Conservation (phyloP, 2,888 invertebrate genomes). For the Amphipoea oculea region DNA sequence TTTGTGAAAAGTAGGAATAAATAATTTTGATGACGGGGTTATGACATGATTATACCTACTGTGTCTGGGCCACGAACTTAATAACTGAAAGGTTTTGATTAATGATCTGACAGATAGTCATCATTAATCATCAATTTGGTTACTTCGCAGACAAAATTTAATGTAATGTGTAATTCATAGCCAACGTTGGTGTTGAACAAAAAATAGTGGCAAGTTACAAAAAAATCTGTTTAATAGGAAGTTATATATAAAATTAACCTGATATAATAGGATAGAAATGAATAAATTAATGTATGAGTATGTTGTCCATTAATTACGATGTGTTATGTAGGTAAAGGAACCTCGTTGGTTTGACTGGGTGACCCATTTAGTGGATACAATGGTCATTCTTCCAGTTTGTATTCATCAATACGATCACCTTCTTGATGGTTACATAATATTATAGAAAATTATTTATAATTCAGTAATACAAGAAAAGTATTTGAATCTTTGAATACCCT, state of each 20-base stretch:
- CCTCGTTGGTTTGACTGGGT: neutral
- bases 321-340: conserved; percentile 4
- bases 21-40: conserved; percentile 9
- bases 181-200: neutral
- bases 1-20: conserved; percentile 14
- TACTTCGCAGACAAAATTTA: conserved; percentile 1
- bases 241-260: neutral
- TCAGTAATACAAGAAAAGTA: neutral
- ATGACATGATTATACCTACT: neutral
- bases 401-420: neutral
- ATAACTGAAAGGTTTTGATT: conserved; percentile 3
- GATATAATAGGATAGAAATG: neutral
- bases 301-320: neutral
- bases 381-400: neutral
- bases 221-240: neutral
- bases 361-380: neutral
- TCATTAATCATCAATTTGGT: neutral
- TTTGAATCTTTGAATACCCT: neutral
- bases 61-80: neutral
- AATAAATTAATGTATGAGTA: neutral
- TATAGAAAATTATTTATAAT: neutral
- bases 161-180: neutral
- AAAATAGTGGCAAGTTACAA: neutral
- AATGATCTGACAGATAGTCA: neutral
- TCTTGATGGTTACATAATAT: neutral